phyloP scores from a whole-genome alignment of 2,888 invertebrate species.

The Chaetogeoica ovagalla region DNA sequence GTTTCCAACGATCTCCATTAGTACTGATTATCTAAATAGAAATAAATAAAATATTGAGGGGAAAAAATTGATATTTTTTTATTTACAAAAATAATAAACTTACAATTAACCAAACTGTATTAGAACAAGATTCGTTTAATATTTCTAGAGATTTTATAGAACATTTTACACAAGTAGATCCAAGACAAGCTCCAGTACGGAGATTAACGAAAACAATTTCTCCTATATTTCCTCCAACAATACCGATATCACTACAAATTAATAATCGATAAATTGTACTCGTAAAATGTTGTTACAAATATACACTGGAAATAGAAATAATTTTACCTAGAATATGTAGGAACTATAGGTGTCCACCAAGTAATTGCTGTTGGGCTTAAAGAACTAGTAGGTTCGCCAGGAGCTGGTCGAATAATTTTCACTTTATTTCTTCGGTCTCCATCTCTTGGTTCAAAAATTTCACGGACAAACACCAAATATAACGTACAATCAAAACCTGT shows the following conservation, averaged over 20 bases:
- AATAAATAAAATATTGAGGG: not conserved
- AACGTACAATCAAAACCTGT: conserved; percentile 45
- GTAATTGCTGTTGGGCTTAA: conserved; percentile 38
- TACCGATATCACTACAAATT: conserved; percentile 58
- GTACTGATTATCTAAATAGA: conserved; percentile 30
- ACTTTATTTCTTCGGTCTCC: conserved; percentile 47
- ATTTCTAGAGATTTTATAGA: conserved; percentile 49
- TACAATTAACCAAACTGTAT: conserved; percentile 49
- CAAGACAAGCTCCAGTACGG: conserved; percentile 70
- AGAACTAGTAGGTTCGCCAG: conserved; percentile 44
- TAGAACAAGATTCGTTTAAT: conserved; percentile 43
- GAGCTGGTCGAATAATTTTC: conserved; percentile 50
- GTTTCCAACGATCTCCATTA: conserved; percentile 48
- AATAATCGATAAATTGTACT: not conserved
- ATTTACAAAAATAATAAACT: not conserved
- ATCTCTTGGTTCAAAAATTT: conserved; percentile 45
- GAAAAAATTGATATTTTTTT: not conserved
- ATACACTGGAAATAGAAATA: not conserved
- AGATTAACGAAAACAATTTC: conserved; percentile 72
- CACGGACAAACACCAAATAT: conserved; percentile 51
- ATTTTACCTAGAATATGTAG: conserved; percentile 43
- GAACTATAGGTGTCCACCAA: conserved; percentile 48
- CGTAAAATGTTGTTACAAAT: not conserved
- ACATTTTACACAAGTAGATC: conserved; percentile 66
- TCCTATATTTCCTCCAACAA: conserved; percentile 63